Evolutionary conservation across 2,113 vertebrate genomes (phyloP).

Genomic region (Oncorhynchus mykiss): DNA sequence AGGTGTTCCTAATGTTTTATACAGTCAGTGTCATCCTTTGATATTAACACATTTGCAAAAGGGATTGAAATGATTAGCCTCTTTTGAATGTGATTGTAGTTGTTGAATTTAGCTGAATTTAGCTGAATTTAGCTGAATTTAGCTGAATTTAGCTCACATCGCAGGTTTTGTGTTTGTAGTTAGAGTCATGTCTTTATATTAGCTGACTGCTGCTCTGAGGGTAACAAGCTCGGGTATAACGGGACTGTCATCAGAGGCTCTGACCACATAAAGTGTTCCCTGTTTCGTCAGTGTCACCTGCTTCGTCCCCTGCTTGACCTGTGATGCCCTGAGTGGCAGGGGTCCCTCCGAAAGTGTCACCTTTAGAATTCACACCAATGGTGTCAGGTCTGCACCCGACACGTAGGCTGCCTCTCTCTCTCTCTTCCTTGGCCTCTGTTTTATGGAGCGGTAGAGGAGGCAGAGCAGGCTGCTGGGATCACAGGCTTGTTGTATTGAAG

Average conservation of each 20-base stretch:
- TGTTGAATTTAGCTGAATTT: too few relatives aligned
- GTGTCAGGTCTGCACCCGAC: background rate
- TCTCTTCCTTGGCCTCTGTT: background rate
- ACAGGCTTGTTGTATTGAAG: too few relatives aligned
- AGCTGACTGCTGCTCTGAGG: background rate
- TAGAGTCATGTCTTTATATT: too few relatives aligned
- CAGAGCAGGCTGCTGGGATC: background rate
- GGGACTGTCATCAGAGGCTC: background rate
- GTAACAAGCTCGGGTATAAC: background rate
- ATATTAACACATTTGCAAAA: too few relatives aligned
- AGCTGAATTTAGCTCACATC: too few relatives aligned
- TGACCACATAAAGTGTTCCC: background rate
- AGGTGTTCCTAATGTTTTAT: too few relatives aligned
- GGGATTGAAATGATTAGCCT: too few relatives aligned
- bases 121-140: too few relatives aligned
- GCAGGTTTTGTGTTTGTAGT: too few relatives aligned
- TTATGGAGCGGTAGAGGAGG: background rate
- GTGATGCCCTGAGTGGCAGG: slow-evolving; percentile 5
- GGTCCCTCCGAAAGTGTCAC: slow-evolving; percentile 3
- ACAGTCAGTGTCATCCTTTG: too few relatives aligned
- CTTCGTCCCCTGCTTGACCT: background rate
- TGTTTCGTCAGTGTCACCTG: too few relatives aligned
- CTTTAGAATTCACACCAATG: slow-evolving; percentile 21
- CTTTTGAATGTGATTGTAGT: too few relatives aligned
- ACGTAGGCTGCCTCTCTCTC: background rate